phyloP scores from a whole-genome alignment of 30 jellyfish, hydroid and myxozoan genomes.

The Hydractinia symbiolongicarpus region DNA sequence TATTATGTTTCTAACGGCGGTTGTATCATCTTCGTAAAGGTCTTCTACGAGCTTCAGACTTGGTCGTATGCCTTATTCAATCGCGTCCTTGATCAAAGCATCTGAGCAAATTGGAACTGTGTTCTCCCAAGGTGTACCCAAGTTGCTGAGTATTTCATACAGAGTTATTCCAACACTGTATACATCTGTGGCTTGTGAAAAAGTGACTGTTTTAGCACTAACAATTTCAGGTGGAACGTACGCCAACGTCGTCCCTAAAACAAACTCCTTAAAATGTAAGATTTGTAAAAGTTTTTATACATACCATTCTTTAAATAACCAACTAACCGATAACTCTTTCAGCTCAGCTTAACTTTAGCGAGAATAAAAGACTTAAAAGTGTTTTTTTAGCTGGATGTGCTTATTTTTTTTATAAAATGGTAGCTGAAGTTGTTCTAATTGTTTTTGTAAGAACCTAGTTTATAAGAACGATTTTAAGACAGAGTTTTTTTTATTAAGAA shows the following conservation, averaged over 20 bases:
- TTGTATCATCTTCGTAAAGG: not conserved
- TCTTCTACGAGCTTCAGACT: not conserved
- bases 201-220: constrained; percentile 4
- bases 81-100: constrained; percentile 16
- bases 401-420: no score
- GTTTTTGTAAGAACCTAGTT: no score
- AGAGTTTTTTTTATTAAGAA: no score
- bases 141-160: constrained; percentile 18
- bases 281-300: no score
- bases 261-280: no score
- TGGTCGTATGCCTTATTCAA: constrained; percentile 15
- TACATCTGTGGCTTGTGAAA: constrained; percentile 9
- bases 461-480: no score
- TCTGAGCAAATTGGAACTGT: constrained; percentile 13
- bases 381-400: no score
- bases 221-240: constrained; percentile 25
- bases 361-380: no score
- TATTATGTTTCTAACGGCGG: not conserved
- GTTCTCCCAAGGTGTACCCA: constrained; percentile 13
- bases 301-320: no score
- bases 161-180: constrained; percentile 21
- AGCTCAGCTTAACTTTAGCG: no score
- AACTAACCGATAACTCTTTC: no score
- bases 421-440: no score
- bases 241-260: constrained; percentile 23